Base-by-base conservation (phyloP, 2,888 invertebrate species). In the Dryadula phaetusa region DNA sequence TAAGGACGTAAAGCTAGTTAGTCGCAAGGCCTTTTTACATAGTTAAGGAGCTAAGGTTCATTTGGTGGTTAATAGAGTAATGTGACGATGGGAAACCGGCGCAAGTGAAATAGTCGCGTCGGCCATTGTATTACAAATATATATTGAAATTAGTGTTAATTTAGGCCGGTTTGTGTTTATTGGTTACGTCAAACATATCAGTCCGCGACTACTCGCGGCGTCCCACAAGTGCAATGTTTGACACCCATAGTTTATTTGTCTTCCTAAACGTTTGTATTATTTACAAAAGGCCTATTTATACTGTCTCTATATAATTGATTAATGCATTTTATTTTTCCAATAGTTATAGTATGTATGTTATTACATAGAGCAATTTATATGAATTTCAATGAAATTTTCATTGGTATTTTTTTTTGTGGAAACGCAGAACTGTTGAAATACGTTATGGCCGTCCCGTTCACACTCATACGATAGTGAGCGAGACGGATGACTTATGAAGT, bases 1-100 rank as follows among this genome's bases (percentile, higher is more conserved):
- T 85, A 84, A 87, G 87, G 88, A 88, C 90, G 25, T 49, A 90
- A 91, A 90, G 86, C 87, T 91, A 90, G 90, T 79, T 90, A 89
- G 86, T 83, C 83, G 85, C 85, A 90, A 82, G 91, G 92, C 92
- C 92, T 92, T 92, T 84, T 84, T 83, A 77, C 34, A 78, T 89
- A 88, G 84, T 80, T 87, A 85, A 85, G 83, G 76, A 84, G 83
- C 81, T 84, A 83, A 82, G 87, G 85, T 79, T 78, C 79, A 77
- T 78, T 84, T 64, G 79, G 80, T 82, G 82, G 79, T 79, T 77
- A 79, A 62, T 85, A 83, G 84, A 84, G 83, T 84, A 80, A 81
- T 83, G 86, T 84, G 85, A 85, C 2, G 84, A 87, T 83, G 82
- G 81, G 74, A 81, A n/a, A n/a, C n/a, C 79, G 76, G 77, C 16